A percentile compares a stretch with the other conserved stretches of the same genome.
Conservation (phyloP, 2,113 vertebrate species). For the Antidorcas marsupialis region DNA sequence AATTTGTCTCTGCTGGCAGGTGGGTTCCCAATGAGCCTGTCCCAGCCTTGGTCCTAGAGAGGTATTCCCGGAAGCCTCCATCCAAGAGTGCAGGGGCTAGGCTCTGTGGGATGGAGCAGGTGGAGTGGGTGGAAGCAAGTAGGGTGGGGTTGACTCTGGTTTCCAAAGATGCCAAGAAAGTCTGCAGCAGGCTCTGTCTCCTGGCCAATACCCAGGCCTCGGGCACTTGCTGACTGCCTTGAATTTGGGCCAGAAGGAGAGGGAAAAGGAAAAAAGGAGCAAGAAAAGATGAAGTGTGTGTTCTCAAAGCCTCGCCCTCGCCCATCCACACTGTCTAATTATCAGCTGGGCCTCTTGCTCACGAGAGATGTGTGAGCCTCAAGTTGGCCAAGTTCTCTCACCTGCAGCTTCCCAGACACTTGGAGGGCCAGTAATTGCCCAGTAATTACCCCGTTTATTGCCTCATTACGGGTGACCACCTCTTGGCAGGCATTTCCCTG, state of each 20-base stretch:
- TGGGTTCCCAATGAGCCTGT: neutral
- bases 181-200: neutral
- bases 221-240: neutral
- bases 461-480: constrained; percentile 65
- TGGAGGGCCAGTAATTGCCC: constrained; percentile 36
- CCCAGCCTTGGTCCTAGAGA: neutral
- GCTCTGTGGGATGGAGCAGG: neutral
- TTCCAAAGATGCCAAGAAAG: neutral
- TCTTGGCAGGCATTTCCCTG: constrained; percentile 61
- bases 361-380: neutral
- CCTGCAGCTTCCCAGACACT: constrained; percentile 35
- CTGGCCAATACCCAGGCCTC: neutral
- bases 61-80: neutral
- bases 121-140: neutral
- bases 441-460: constrained; percentile 62
- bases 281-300: neutral
- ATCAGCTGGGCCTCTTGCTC: constrained; percentile 32
- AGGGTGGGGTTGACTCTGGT: neutral
- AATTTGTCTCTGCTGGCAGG: neutral
- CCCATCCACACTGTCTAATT: neutral
- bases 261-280: neutral
- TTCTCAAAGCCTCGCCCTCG: neutral
- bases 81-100: neutral
- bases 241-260: neutral
- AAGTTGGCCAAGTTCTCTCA: constrained; percentile 47